Conservation (phyloP, 2,888 invertebrate genomes). For the Merodon equestris region DNA sequence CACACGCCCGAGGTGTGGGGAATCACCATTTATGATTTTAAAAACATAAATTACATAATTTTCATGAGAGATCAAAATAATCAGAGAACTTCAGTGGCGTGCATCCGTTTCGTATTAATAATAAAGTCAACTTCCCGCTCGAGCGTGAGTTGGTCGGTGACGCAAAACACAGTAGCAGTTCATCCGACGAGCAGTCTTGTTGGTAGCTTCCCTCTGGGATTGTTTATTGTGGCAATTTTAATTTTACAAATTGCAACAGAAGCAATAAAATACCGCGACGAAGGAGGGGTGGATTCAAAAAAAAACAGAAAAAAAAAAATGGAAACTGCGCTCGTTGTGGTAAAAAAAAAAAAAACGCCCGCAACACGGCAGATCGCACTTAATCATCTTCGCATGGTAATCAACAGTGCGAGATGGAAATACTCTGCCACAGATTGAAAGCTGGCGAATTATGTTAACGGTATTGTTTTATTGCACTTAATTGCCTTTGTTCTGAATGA, state of each 20-base stretch:
- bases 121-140: conserved; percentile 59
- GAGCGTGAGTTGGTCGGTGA: conserved; percentile 1
- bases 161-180: not conserved
- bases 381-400: conserved; percentile 66
- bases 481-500: conserved; percentile 59
- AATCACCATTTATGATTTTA: conserved; percentile 1
- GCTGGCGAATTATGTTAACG: conserved; percentile 65
- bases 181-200: conserved; percentile 45
- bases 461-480: conserved; percentile 65
- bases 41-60: conserved; percentile 67
- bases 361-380: conserved; percentile 40
- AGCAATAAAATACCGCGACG: conserved; percentile 59
- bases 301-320: too few relatives aligned
- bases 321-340: too few relatives aligned
- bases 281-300: not conserved
- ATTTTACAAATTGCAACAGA: conserved; percentile 68
- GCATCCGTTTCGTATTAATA: conserved; percentile 57
- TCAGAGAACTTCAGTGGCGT: conserved; percentile 58
- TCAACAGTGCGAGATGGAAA: conserved; percentile 58
- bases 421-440: conserved; percentile 63
- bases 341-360: conserved; percentile 18
- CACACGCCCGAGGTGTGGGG: too few relatives aligned
- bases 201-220: conserved; percentile 50
- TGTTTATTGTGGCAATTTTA: conserved; percentile 68
- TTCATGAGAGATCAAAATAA: conserved; percentile 66